These are phyloP conservation scores for Acanthoscelides obtectus DNA, from an alignment of 2,888 invertebrate species.

Conservation along the genomic window DNA sequence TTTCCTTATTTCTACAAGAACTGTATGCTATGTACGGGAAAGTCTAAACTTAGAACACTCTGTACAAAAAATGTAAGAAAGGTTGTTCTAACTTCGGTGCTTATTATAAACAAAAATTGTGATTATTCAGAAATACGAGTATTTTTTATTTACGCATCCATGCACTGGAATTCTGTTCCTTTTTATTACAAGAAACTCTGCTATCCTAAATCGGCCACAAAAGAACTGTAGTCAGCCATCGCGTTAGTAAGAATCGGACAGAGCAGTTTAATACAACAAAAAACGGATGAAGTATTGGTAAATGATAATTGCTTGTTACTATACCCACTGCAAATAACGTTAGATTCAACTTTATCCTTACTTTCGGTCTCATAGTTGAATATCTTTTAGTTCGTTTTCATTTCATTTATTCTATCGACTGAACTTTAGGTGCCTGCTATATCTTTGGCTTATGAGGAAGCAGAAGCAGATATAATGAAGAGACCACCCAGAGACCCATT, in stretches of 20 bases:
- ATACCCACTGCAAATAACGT: neutral
- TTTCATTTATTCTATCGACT: constrained; percentile 28
- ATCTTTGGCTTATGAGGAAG: constrained; percentile 85
- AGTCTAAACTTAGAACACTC: too few relatives aligned
- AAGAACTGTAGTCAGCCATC: neutral
- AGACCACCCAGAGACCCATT: constrained; percentile 82
- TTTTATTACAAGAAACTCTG: too few relatives aligned
- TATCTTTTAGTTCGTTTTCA: constrained; percentile 7
- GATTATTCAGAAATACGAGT: too few relatives aligned
- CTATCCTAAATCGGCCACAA: neutral
- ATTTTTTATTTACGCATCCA: too few relatives aligned
- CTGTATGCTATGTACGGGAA: too few relatives aligned
- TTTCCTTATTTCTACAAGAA: too few relatives aligned
- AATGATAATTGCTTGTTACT: neutral
- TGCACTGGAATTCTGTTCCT: too few relatives aligned
- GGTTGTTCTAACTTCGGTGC: too few relatives aligned
- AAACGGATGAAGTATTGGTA: neutral
- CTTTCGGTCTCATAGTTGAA: neutral
- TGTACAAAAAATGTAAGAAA: too few relatives aligned
- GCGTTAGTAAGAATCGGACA: neutral
- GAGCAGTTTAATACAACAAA: neutral
- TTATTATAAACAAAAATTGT: too few relatives aligned
- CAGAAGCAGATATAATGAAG: constrained; percentile 93
- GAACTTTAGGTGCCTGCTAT: constrained; percentile 75
- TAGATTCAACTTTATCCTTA: neutral